These are phyloP conservation scores for Naso thynnoides DNA, from an alignment of 2,797 vertebrate species.

Conservation along the genomic window DNA sequence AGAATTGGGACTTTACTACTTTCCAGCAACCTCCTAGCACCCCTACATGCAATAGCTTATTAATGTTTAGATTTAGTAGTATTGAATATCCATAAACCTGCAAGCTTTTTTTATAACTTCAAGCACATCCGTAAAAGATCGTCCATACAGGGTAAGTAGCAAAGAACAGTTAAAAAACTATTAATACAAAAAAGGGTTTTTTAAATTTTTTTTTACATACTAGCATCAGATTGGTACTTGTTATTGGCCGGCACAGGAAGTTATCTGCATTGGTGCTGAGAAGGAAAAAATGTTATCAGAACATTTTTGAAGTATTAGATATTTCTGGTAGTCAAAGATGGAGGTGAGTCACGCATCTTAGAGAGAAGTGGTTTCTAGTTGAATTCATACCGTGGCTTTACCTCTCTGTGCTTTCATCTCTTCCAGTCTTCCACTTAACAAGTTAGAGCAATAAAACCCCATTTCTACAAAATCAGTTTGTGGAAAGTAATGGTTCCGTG, in stretches of 20 bases:
- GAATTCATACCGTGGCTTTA: background rate
- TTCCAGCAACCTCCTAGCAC: too few relatives aligned
- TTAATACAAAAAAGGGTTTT: too few relatives aligned
- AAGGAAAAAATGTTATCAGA: background rate
- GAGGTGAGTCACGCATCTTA: background rate
- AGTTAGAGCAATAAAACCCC: conserved; percentile 14
- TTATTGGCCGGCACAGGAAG: background rate
- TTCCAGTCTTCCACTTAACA: conserved; percentile 14
- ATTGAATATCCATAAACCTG: too few relatives aligned
- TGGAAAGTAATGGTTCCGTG: conserved; percentile 12
- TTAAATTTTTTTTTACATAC: too few relatives aligned
- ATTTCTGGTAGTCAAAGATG: conserved; percentile 2
- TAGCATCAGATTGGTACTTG: too few relatives aligned
- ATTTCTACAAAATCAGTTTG: conserved; percentile 42
- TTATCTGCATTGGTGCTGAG: background rate
- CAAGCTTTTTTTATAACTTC: too few relatives aligned
- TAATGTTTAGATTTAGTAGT: too few relatives aligned
- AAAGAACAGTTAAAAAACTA: too few relatives aligned
- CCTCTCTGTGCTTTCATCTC: conserved; percentile 6
- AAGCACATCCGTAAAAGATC: too few relatives aligned
- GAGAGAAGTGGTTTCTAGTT: conserved; percentile 3
- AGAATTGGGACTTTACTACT: too few relatives aligned
- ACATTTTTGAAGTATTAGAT: background rate
- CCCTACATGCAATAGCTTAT: too few relatives aligned
- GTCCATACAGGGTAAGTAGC: too few relatives aligned